Conservation (phyloP, 2,797 vertebrate genomes). For the Brachymystax lenok region DNA sequence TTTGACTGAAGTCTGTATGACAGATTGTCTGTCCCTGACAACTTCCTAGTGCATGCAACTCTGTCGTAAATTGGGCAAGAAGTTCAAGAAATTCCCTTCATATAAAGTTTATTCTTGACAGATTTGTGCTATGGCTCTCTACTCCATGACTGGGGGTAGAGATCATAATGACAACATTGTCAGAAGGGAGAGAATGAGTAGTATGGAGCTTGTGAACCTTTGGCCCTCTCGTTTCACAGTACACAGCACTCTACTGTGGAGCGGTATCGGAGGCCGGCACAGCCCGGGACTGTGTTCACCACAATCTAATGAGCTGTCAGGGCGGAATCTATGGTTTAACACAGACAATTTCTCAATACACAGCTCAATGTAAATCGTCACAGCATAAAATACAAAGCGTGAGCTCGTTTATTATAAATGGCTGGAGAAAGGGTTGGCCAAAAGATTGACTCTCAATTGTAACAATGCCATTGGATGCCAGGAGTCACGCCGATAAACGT, state of each 20-base stretch:
- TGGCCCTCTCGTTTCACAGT: constrained; percentile 4
- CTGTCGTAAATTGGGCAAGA: background rate
- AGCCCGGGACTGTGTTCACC: constrained; percentile 23
- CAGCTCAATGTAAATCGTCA: constrained; percentile 47
- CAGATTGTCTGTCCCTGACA: background rate
- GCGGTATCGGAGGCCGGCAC: background rate
- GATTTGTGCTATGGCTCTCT: background rate
- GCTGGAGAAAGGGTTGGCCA: background rate
- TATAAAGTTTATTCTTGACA: background rate
- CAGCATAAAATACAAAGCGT: constrained; percentile 25
- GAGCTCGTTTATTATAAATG: constrained; percentile 20
- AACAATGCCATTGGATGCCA: constrained; percentile 11
- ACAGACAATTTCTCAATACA: constrained; percentile 54
- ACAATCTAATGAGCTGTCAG: constrained; percentile 55
- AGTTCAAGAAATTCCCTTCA: background rate
- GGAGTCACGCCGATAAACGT: background rate
- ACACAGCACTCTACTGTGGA: background rate
- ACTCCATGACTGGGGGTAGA: background rate
- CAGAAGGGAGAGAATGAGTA: constrained; percentile 16
- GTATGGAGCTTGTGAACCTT: constrained; percentile 33
- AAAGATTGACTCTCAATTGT: constrained; percentile 27
- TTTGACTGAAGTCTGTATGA: background rate
- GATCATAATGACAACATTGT: background rate
- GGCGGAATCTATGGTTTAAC: constrained; percentile 51
- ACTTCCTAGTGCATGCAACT: background rate